Conservation (phyloP, 2,888 invertebrate genomes). For the Priocnemis perturbator region DNA sequence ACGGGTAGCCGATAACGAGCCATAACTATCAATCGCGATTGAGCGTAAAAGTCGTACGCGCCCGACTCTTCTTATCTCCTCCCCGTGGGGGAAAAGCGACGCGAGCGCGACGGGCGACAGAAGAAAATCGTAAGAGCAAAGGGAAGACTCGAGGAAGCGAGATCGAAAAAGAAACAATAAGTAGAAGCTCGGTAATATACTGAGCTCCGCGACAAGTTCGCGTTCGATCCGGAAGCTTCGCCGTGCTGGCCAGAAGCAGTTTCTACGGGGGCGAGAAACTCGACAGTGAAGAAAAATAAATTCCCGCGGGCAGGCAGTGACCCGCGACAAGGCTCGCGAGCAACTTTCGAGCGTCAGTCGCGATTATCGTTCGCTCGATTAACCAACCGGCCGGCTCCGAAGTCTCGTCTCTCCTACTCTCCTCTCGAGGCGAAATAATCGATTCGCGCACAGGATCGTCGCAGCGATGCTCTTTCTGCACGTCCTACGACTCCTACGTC, state of each 20-base stretch:
- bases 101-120: neutral
- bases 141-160: constrained; percentile 8
- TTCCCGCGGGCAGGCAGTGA: constrained; percentile 19
- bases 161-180: constrained; percentile 41
- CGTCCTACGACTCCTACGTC: too few relatives aligned
- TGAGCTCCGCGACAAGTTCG: constrained; percentile 29
- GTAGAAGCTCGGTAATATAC: constrained; percentile 55
- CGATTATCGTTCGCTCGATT: constrained; percentile 4
- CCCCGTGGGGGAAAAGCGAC: constrained; percentile 12
- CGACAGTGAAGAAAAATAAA: constrained; percentile 44
- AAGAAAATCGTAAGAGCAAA: neutral
- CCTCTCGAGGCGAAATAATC: neutral
- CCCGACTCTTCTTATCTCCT: constrained; percentile 31
- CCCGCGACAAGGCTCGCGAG: neutral
- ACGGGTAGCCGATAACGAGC: constrained; percentile 35
- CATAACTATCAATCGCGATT: constrained; percentile 40
- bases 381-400: neutral
- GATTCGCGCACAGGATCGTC: neutral
- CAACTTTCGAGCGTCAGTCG: too few relatives aligned
- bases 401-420: neutral
- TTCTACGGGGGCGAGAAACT: neutral
- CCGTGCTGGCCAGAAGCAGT: constrained; percentile 14
- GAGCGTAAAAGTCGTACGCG: constrained; percentile 31
- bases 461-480: too few relatives aligned
- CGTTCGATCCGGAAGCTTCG: constrained; percentile 29